Evolutionary conservation across 2,797 vertebrate species (phyloP).

Genomic region (Carcharodon carcharias): DNA sequence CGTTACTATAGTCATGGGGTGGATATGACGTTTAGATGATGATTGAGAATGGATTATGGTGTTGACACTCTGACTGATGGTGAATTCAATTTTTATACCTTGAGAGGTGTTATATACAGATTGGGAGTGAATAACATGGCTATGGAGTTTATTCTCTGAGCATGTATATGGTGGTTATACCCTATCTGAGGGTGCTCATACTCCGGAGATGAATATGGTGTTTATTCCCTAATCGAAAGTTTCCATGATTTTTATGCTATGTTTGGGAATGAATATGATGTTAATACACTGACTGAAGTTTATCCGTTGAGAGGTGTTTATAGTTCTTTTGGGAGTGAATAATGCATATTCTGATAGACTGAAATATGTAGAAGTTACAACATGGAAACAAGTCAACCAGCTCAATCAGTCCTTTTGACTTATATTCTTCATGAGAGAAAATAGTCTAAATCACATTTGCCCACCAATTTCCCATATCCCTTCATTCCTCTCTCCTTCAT

Average conservation of each 20-base stretch:
- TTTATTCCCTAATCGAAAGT: neutral
- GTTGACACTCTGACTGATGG: neutral
- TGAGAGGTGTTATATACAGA: neutral
- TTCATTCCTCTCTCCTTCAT: neutral
- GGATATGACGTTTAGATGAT: neutral
- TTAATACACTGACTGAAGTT: neutral
- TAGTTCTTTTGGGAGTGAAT: neutral
- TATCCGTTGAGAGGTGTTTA: neutral
- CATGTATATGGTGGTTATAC: neutral
- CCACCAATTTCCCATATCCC: neutral
- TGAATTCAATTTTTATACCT: neutral
- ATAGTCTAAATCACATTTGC: neutral
- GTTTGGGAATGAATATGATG: neutral
- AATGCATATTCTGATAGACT: neutral
- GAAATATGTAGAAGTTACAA: neutral
- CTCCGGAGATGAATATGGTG: neutral
- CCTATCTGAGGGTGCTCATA: neutral
- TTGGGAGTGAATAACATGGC: neutral
- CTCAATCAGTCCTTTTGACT: neutral
- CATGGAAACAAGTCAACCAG: neutral
- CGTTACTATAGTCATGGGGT: neutral
- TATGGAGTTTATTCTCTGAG: neutral
- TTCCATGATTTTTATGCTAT: neutral
- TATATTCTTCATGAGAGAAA: no score
- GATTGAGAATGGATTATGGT: neutral